Conservation (phyloP, 1,140 invertebrate genomes). For the Atta texana region DNA sequence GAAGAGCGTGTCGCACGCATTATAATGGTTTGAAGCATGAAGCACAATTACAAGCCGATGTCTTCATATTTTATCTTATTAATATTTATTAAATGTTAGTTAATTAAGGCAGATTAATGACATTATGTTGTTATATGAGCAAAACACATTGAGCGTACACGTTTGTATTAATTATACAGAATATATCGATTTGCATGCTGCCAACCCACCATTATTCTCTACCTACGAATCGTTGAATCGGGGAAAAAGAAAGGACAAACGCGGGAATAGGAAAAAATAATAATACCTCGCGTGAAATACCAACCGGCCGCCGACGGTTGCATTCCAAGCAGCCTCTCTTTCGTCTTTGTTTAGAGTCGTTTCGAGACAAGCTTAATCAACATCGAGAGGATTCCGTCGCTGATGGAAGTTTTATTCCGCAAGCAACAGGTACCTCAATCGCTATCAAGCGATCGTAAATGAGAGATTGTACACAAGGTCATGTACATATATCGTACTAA, state of each 20-base stretch:
- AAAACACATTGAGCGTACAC: background rate
- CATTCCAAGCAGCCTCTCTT: slow-evolving; percentile 77
- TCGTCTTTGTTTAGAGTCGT: slow-evolving; percentile 57
- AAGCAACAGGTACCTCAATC: slow-evolving; percentile 25
- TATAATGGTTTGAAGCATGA: background rate
- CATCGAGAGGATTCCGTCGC: background rate
- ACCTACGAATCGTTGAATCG: slow-evolving; percentile 9
- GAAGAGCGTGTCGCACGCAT: slow-evolving; percentile 14
- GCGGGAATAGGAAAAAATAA: slow-evolving; percentile 24
- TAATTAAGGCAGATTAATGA: slow-evolving; percentile 28
- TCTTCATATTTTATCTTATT: background rate
- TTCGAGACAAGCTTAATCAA: slow-evolving; percentile 13
- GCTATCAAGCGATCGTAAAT: slow-evolving; percentile 23
- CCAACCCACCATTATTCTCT: slow-evolving; percentile 33
- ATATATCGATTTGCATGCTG: background rate
- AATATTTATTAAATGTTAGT: background rate
- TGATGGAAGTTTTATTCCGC: background rate
- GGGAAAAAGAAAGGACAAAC: slow-evolving; percentile 28
- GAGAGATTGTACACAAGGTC: background rate
- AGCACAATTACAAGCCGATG: background rate
- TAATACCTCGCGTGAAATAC: slow-evolving; percentile 74
- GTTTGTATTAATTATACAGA: background rate
- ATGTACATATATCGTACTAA: background rate
- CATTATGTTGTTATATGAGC: background rate
- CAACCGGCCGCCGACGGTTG: slow-evolving; percentile 72